Evolutionary conservation across 2,797 vertebrate species (phyloP).

Genomic region (Cynopterus sphinx): DNA sequence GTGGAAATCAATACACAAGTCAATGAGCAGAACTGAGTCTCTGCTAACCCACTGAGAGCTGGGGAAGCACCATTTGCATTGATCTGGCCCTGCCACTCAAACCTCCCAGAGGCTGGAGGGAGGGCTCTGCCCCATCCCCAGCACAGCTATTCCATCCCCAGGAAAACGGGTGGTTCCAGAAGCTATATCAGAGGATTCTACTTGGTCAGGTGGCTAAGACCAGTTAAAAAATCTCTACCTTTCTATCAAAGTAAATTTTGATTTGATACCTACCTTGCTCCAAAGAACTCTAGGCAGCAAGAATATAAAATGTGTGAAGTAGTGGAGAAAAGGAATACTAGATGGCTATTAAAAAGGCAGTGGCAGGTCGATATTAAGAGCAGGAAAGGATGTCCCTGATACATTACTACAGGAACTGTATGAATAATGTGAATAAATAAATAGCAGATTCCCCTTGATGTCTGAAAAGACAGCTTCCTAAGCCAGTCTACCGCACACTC

Average conservation of each 20-base stretch:
- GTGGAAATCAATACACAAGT: slow-evolving; percentile 11
- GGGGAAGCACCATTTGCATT: not conserved
- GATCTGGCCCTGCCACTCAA: not conserved
- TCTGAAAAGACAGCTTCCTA: not conserved
- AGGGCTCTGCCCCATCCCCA: not conserved
- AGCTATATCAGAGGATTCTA: not conserved
- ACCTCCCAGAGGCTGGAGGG: not conserved
- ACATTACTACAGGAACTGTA: not conserved
- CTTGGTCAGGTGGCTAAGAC: not conserved
- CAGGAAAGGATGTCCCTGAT: not conserved
- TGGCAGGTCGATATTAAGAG: not conserved
- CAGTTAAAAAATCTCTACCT: not conserved
- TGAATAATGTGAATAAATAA: not conserved
- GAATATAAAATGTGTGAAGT: not conserved
- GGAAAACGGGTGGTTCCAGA: slow-evolving; percentile 63
- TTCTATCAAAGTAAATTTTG: not conserved
- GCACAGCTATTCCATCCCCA: slow-evolving; percentile 44
- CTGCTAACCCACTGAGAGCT: not conserved
- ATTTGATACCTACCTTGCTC: not conserved
- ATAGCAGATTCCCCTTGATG: not conserved
- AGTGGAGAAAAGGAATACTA: not conserved
- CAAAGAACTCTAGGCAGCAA: not conserved
- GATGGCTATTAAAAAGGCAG: not conserved
- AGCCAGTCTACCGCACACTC: not conserved
- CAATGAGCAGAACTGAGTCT: not conserved